Evolutionary conservation across 2,888 invertebrate species (phyloP), one percentile per base, ranked within the genome.

Genomic region (Eledone cirrhosa): DNA sequence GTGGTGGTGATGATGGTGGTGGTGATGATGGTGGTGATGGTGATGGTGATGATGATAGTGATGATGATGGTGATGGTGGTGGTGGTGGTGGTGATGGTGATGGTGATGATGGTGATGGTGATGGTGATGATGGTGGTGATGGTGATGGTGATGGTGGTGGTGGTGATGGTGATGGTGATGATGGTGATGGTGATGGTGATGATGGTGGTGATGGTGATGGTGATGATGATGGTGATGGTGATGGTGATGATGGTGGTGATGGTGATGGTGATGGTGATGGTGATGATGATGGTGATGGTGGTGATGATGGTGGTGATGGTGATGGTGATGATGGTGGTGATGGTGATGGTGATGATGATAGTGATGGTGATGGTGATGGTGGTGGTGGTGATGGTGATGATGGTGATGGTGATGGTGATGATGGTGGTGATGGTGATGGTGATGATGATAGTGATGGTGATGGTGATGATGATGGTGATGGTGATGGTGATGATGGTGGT

Each of bases 41-140:
- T n/a, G n/a, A n/a, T n/a, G n/a, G n/a, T n/a, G n/a, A n/a, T n/a
- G n/a, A n/a, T n/a, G n/a, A n/a, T n/a, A n/a, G n/a, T 59, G n/a
- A 59, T 59, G n/a, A 59, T 59, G n/a, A 59, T 59, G 59, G n/a
- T 59, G 59, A 59, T 59, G 59, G 59, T 59, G 59, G 59, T 59
- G 59, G 59, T 59, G 59, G 59, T 59, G 59, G 59, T 59, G 59
- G 59, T 59, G 59, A n/a, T 59, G 59, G 59, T 59, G 59, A n/a
- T 59, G 59, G 59, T 59, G 59, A 59, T 59, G 59, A 59, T 59
- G 59, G n/a, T 59, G 59, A 59, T 59, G 59, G n/a, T 59, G 59
- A 59, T 59, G 59, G 16, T n/a, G n/a, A 59, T 59, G 59, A 59
- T 59, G 59, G n/a, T 59, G 59, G n/a, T 59, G 59, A 59, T 59